Base-by-base conservation (phyloP, 2,113 vertebrate genomes). In the Phrynosoma platyrhinos region DNA sequence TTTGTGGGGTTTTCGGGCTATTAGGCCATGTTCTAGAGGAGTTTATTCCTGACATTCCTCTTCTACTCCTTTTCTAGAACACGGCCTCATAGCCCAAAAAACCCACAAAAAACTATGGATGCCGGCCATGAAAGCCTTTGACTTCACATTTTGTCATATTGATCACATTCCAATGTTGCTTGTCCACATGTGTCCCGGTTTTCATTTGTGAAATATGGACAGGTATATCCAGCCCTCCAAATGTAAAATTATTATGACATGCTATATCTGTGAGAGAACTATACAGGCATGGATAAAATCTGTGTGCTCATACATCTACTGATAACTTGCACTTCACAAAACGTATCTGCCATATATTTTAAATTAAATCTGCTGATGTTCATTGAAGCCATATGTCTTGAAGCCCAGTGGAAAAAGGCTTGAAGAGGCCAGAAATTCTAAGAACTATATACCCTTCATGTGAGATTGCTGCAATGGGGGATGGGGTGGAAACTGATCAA, bases 241-340 rank as follows among this genome's bases (percentile, higher is more conserved):
- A 62, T 62, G 18, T 4, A 62, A 62, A 62, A 16, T 62, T 62
- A 62, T 62, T 16, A 4, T 62, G 1, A 62, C 58, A 14, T 58
- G 21, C 36, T 80, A n/a, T 77, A 36, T 20, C 58, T 64, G 23
- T 36, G 52, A 68, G 71, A 47, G 2, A 74, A 82, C 78, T 47
- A 12, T n/a, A 30, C 12, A 84, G 78, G 79, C 10, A 55, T 42
- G 74, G 84, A 80, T 69, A 0, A 89, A 42, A 9, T 68, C n/a
- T 86, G 81, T 30, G 8, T 0, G 36, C n/a, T 88, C 84, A 81
- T 62, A 1, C 55, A 72, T 55, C 27, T 75, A 55, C 36, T 84
- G 64, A 88, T 4, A 4, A 88, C 91, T 53, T 72, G 32, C 72
- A 77, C 91, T 92, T 72, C 10, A 82, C 58, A 83, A 77, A 82